A percentile compares a stretch with the other conserved stretches of the same genome.
These are phyloP conservation scores for Grapholita molesta DNA, from an alignment of 1,140 invertebrate species.

Conservation along the genomic window DNA sequence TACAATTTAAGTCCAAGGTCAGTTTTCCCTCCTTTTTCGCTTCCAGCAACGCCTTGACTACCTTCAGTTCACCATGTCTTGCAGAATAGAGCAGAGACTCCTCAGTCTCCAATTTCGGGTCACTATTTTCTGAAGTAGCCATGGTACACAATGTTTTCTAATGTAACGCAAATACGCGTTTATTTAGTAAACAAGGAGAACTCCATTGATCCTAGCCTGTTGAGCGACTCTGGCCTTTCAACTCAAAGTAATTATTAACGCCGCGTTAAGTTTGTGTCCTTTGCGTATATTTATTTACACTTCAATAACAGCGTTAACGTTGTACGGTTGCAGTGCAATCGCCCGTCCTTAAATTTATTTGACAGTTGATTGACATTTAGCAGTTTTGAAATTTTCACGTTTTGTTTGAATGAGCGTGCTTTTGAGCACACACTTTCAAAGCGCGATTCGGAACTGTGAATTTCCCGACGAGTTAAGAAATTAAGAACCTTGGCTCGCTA, in stretches of 20 bases:
- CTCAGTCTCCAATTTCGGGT: slow-evolving; percentile 51
- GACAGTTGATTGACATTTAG: slow-evolving; percentile 10
- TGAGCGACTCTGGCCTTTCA: not conserved
- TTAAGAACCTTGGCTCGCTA: too few relatives aligned
- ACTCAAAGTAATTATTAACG: slow-evolving; percentile 6
- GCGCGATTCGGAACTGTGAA: too few relatives aligned
- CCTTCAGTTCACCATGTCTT: slow-evolving; percentile 66
- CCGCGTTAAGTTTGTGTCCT: not conserved
- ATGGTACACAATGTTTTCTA: slow-evolving; percentile 25
- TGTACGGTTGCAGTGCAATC: not conserved
- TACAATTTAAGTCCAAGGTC: slow-evolving; percentile 71
- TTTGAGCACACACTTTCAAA: too few relatives aligned
- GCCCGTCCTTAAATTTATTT: slow-evolving; percentile 7
- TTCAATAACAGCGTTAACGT: not conserved
- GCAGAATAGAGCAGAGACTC: slow-evolving; percentile 72
- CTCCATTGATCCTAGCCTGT: slow-evolving; percentile 2
- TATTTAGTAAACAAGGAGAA: not conserved
- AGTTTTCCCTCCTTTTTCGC: slow-evolving; percentile 58
- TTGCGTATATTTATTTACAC: not conserved
- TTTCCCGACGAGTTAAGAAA: too few relatives aligned
- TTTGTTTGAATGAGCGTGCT: too few relatives aligned
- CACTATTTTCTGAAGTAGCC: slow-evolving; percentile 39
- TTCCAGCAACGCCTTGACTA: slow-evolving; percentile 65
- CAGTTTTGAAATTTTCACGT: not conserved
- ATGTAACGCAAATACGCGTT: not conserved